Conservation (phyloP, 2,888 invertebrate species). For the Papilio gigon region DNA sequence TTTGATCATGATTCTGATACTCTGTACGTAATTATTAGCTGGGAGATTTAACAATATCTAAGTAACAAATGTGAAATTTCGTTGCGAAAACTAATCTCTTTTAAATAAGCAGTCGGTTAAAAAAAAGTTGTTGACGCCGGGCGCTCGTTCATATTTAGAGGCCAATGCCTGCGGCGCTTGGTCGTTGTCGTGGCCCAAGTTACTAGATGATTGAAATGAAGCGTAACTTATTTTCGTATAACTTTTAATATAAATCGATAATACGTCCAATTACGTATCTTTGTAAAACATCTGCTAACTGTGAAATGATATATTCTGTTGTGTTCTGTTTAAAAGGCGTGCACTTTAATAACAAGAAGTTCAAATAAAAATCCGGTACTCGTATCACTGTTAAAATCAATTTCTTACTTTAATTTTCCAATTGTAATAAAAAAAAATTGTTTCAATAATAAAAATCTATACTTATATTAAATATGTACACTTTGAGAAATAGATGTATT, state of each 20-base stretch:
- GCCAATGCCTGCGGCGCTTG: slow-evolving; percentile 58
- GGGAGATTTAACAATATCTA: background rate
- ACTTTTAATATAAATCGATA: background rate
- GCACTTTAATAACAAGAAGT: too few species aligned
- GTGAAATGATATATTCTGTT: background rate
- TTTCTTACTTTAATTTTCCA: too few species aligned
- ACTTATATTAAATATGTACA: too few species aligned
- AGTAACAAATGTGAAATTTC: slow-evolving; percentile 39
- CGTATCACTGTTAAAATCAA: too few species aligned
- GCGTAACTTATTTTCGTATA: background rate
- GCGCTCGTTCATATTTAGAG: slow-evolving; percentile 52
- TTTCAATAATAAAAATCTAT: too few species aligned
- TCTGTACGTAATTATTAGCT: background rate
- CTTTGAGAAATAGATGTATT: background rate
- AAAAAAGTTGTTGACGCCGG: slow-evolving; percentile 60
- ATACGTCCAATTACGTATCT: background rate
- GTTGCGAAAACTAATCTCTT: slow-evolving; percentile 53
- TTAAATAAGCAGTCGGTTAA: slow-evolving; percentile 48
- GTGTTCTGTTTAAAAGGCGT: too few species aligned
- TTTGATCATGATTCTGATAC: background rate
- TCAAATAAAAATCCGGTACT: too few species aligned
- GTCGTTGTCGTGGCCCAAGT: slow-evolving; percentile 36
- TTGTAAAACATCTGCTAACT: background rate
- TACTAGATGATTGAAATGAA: slow-evolving; percentile 1
- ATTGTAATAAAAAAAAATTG: too few species aligned